phyloP scores from a whole-genome alignment of 2,113 vertebrate species.

The Copsychus sechellarum region DNA sequence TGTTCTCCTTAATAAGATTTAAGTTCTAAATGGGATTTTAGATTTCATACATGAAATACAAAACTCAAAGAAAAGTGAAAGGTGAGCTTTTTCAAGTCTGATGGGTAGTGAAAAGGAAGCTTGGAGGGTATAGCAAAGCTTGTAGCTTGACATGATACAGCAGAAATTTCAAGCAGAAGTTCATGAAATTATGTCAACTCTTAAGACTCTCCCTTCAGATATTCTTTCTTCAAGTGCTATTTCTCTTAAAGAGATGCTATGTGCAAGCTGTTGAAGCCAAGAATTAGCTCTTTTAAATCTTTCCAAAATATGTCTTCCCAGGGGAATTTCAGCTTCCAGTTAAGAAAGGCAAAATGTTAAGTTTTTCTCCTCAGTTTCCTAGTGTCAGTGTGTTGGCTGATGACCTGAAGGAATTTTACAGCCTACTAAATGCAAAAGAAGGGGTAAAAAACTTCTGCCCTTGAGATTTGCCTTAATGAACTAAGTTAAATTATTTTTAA shows the following conservation, averaged over 20 bases:
- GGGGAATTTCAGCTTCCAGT: slow-evolving; percentile 2
- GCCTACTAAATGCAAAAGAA: neutral
- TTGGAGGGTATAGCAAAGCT: neutral
- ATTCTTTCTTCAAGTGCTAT: neutral
- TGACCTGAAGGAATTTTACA: slow-evolving; percentile 9
- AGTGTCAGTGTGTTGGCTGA: neutral
- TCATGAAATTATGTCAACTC: neutral
- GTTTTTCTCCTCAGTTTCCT: neutral
- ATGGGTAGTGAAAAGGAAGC: neutral
- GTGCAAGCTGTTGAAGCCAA: neutral
- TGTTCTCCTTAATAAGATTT: slow-evolving; percentile 35
- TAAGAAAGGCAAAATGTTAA: neutral
- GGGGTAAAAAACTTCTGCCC: neutral
- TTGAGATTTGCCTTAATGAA: slow-evolving; percentile 13
- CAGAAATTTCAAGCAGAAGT: slow-evolving; percentile 17
- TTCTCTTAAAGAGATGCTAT: neutral
- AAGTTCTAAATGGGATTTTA: slow-evolving; percentile 26
- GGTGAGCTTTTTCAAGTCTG: neutral
- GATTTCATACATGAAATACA: neutral
- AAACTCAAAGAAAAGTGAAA: slow-evolving; percentile 22
- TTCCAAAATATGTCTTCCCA: neutral
- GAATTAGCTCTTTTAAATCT: slow-evolving; percentile 14
- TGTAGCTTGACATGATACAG: neutral
- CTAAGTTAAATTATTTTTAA: neutral
- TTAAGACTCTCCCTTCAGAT: neutral